These are phyloP conservation scores for Clistopyga incitator DNA, from an alignment of 2,888 invertebrate genomes.

Conservation along the genomic window DNA sequence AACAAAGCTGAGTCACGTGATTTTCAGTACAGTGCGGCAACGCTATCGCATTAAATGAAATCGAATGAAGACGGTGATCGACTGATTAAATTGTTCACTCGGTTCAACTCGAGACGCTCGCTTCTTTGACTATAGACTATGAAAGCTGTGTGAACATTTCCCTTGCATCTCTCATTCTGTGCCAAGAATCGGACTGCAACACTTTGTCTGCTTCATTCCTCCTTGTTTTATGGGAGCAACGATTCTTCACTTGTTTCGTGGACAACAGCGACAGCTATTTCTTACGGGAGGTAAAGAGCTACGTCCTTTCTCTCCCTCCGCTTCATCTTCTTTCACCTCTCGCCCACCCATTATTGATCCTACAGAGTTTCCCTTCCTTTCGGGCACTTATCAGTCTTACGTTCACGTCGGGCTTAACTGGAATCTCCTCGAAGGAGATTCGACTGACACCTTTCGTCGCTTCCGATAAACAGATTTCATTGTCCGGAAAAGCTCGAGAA, in stretches of 20 bases:
- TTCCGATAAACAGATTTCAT: conserved; percentile 55
- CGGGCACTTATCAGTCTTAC: conserved; percentile 29
- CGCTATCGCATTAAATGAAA: conserved; percentile 55
- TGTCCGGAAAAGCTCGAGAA: conserved; percentile 25
- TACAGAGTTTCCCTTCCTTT: conserved; percentile 17
- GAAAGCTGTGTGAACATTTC: conserved; percentile 12
- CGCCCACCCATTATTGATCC: conserved; percentile 49
- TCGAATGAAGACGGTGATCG: conserved; percentile 68
- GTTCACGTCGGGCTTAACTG: conserved; percentile 44
- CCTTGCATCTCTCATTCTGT: conserved; percentile 38
- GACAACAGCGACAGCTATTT: conserved; percentile 30
- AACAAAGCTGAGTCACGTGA: conserved; percentile 3
- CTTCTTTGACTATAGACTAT: conserved; percentile 26
- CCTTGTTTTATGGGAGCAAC: conserved; percentile 41
- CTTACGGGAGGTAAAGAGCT: conserved; percentile 13
- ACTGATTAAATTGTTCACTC: conserved; percentile 75
- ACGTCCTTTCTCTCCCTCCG: background rate
- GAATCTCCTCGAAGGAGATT: conserved; percentile 47
- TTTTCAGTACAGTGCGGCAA: conserved; percentile 28
- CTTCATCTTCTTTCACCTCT: conserved; percentile 11
- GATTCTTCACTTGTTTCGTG: conserved; percentile 56
- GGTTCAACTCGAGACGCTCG: conserved; percentile 35
- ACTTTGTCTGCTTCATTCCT: conserved; percentile 42
- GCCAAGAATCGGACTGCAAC: conserved; percentile 44
- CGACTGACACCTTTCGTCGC: conserved; percentile 26